Base-by-base conservation (phyloP, 2,888 invertebrate genomes). In the Aspidiotus destructor region DNA sequence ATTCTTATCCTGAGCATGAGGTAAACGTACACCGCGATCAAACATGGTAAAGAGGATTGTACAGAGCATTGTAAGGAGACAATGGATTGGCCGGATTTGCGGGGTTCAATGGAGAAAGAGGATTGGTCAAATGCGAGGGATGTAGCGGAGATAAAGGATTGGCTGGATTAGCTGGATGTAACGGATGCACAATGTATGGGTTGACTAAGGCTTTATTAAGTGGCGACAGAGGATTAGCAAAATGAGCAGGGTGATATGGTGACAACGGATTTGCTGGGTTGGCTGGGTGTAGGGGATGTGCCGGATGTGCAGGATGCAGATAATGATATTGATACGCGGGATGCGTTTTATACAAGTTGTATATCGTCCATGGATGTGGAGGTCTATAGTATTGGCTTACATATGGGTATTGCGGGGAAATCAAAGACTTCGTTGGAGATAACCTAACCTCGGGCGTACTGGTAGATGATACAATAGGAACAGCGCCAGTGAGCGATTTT, bases 31-130 rank as follows among this genome's bases (percentile, higher is more conserved):
- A 28, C 28, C 28, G 5, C 1, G 5, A 28, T 28, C 28, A 69
- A 8, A 62, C 40, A 62, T 62, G 62, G 44, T 69, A 69, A 2
- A 69, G 28, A n/a, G 69, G 62, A 62, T 69, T 69, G n/a, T 62
- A 69, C 44, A 65, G n/a, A 2, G 58, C 58, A 40, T 28, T 15
- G 28, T 28, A 40, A 17, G 60, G 60, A 52, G 44, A 63, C 13
- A 54, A 40, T 8, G 65, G 8, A 65, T 65, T 58, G 28, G 54
- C 54, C 7, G 58, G 48, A 48, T 58, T 8, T n/a, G 67, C 69
- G 11, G 61, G 62, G 40, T 62, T 53, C 9, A 54, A 41, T n/a
- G 68, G 68, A n/a, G 60, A 53, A 17, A 68, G 16, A 10, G 68
- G 60, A 61, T 60, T 65, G 28, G 41, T 42, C 9, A 58, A 54